Conservation (phyloP, 2,797 vertebrate species). For the Sarcophilus harrisii region DNA sequence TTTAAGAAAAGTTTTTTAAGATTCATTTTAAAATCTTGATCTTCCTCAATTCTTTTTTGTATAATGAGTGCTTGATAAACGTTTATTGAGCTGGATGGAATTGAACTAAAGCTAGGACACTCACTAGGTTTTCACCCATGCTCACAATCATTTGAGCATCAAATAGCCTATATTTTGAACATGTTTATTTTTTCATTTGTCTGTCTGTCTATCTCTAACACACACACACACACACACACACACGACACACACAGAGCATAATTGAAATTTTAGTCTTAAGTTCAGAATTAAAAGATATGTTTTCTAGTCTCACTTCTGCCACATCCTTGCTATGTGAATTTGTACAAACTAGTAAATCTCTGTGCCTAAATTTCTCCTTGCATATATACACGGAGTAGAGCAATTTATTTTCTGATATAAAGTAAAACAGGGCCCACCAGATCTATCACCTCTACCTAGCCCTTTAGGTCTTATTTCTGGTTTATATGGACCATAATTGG, state of each 20-base stretch:
- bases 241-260: not conserved
- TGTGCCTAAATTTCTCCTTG: not conserved
- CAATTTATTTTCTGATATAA: not conserved
- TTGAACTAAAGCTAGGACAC: not conserved
- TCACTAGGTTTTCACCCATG: not conserved
- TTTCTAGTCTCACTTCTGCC: not conserved
- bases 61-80: not conserved
- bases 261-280: not conserved
- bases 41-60: not conserved
- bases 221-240: too few species aligned
- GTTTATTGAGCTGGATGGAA: not conserved
- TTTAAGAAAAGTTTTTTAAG: not conserved
- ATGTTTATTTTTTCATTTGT: not conserved
- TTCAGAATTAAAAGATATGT: not conserved
- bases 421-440: not conserved
- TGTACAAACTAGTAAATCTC: slow-evolving; percentile 1
- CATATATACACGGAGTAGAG: not conserved
- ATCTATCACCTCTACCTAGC: not conserved
- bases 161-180: not conserved
- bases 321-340: not conserved
- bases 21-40: not conserved
- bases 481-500: not conserved
- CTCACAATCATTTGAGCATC: not conserved
- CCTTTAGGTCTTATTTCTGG: not conserved
- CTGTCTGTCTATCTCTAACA: not conserved